A percentile compares a stretch with the other conserved stretches of the same genome.
Conservation (phyloP, 2,113 vertebrate genomes). For the Labeo catla region DNA sequence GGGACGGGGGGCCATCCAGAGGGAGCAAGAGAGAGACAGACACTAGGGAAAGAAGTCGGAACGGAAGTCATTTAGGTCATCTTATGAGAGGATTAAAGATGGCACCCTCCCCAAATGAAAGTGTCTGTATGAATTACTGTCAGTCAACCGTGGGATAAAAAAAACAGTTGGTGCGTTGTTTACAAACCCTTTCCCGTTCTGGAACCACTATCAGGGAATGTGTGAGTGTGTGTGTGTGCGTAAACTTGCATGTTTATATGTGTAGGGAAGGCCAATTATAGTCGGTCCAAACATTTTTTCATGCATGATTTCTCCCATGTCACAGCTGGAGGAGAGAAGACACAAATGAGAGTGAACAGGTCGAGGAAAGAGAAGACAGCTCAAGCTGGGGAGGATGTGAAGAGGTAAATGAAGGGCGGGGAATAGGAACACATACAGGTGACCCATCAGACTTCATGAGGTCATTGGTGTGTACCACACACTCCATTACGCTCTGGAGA, state of each 20-base stretch:
- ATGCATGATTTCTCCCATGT: slow-evolving; percentile 35
- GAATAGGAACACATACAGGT: slow-evolving; percentile 8
- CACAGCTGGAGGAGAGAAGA: slow-evolving; percentile 7
- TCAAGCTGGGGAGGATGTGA: not conserved
- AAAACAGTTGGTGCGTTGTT: slow-evolving; percentile 13
- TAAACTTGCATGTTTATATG: slow-evolving; percentile 24
- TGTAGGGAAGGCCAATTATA: slow-evolving; percentile 36
- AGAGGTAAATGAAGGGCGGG: slow-evolving; percentile 9
- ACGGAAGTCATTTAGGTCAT: slow-evolving; percentile 28
- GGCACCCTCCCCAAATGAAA: slow-evolving; percentile 37
- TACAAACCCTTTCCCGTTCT: slow-evolving; percentile 20
- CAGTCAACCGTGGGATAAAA: slow-evolving; percentile 23
- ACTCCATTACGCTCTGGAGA: slow-evolving; percentile 46
- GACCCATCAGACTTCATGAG: not conserved
- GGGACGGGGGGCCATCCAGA: slow-evolving; percentile 9
- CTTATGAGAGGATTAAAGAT: slow-evolving; percentile 34
- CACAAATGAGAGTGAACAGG: slow-evolving; percentile 22
- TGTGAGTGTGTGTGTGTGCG: not conserved
- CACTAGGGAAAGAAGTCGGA: not conserved
- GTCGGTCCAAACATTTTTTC: slow-evolving; percentile 10
- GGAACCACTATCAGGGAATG: not conserved
- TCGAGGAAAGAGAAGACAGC: not conserved
- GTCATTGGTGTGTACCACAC: slow-evolving; percentile 24
- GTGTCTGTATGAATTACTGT: slow-evolving; percentile 44
- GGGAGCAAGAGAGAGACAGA: not conserved